Evolutionary conservation across 2,113 vertebrate species (phyloP).

Genomic region (Tragelaphus buxtoni): DNA sequence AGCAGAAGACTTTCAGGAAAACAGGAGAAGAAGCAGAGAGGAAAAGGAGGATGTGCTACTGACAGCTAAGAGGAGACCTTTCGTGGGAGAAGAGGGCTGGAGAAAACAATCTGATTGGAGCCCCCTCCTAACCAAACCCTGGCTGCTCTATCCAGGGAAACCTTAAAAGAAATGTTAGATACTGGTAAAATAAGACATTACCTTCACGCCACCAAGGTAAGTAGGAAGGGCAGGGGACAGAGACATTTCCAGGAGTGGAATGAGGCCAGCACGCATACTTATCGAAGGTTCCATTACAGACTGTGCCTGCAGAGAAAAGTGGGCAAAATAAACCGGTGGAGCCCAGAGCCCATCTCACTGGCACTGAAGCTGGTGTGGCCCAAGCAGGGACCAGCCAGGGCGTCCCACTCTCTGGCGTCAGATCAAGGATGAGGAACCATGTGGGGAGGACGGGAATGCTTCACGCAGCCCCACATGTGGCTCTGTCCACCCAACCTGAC

Average conservation of each 20-base stretch:
- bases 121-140: neutral
- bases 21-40: neutral
- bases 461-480: no score
- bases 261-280: slow-evolving; percentile 92
- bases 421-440: neutral
- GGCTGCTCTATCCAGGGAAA: neutral
- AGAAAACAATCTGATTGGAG: neutral
- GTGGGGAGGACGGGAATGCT: neutral
- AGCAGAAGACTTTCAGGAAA: neutral
- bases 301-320: slow-evolving; percentile 78
- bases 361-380: neutral
- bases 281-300: slow-evolving; percentile 93
- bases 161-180: neutral
- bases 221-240: slow-evolving; percentile 92
- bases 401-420: neutral
- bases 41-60: neutral
- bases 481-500: neutral
- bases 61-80: neutral
- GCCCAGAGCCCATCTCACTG: neutral
- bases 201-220: slow-evolving; percentile 88
- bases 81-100: neutral
- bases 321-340: neutral
- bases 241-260: slow-evolving; percentile 91
- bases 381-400: neutral
- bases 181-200: slow-evolving; percentile 62